A percentile compares a stretch with the other conserved stretches of the same genome.
Conservation (phyloP, 2,888 invertebrate genomes). For the Parasteatoda lunata region DNA sequence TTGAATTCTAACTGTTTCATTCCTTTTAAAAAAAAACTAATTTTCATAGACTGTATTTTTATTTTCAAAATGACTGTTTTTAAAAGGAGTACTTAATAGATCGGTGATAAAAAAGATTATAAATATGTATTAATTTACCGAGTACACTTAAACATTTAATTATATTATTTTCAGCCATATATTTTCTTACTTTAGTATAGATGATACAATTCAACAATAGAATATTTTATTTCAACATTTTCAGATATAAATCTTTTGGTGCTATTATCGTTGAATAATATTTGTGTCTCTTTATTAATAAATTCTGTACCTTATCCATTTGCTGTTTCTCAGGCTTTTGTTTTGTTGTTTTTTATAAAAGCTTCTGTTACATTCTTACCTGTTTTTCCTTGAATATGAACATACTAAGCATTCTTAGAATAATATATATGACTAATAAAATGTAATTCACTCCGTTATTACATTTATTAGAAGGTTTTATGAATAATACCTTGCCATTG, state of each 20-base stretch:
- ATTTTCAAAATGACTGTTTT: neutral
- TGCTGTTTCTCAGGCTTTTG: neutral
- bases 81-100: neutral
- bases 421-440: neutral
- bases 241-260: neutral
- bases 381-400: neutral
- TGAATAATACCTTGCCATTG: too few relatives aligned
- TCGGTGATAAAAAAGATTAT: neutral
- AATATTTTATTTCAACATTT: neutral
- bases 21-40: neutral
- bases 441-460: neutral
- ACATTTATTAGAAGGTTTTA: too few relatives aligned
- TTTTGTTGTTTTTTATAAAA: neutral
- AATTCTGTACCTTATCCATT: neutral
- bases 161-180: neutral
- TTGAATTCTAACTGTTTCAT: neutral
- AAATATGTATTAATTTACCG: neutral
- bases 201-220: neutral
- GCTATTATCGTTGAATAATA: neutral
- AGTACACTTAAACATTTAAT: neutral
- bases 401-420: neutral
- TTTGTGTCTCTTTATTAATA: neutral
- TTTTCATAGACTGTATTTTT: neutral
- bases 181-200: neutral
- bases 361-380: neutral